phyloP scores from a whole-genome alignment of 2,113 vertebrate genomes.

The Apistogramma diplotaenia region DNA sequence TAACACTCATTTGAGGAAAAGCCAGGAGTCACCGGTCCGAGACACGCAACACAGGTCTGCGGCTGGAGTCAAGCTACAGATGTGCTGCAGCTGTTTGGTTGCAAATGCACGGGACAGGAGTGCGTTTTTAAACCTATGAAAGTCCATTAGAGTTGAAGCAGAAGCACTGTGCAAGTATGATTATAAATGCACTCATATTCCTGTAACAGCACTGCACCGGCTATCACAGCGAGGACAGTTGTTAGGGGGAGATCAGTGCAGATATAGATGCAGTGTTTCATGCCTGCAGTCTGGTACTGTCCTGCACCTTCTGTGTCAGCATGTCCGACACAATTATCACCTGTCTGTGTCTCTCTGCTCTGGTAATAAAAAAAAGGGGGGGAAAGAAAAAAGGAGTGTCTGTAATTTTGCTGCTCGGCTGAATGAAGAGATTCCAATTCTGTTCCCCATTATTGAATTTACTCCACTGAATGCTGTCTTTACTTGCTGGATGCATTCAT shows the following conservation, averaged over 20 bases:
- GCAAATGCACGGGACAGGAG: no score
- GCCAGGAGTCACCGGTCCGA: background rate
- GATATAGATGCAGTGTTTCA: background rate
- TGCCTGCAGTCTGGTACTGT: background rate
- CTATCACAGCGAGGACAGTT: background rate
- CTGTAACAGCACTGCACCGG: background rate
- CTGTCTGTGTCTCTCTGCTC: constrained; percentile 2
- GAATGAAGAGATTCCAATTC: constrained; percentile 36
- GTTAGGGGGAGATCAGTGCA: background rate
- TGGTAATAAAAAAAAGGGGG: background rate
- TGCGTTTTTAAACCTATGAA: no score
- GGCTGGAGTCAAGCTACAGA: background rate
- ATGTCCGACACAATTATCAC: background rate
- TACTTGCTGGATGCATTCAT: constrained; percentile 37
- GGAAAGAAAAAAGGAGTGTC: background rate
- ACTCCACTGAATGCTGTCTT: constrained; percentile 41
- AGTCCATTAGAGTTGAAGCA: no score
- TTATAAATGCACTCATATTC: no score
- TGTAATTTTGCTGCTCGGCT: constrained; percentile 27
- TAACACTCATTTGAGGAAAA: background rate
- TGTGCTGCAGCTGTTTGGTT: background rate
- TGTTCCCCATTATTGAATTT: constrained; percentile 52
- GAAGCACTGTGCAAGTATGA: no score
- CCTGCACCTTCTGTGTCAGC: background rate
- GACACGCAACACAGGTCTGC: background rate